Conservation (phyloP, 1,140 invertebrate species). For the Cydia amplana region DNA sequence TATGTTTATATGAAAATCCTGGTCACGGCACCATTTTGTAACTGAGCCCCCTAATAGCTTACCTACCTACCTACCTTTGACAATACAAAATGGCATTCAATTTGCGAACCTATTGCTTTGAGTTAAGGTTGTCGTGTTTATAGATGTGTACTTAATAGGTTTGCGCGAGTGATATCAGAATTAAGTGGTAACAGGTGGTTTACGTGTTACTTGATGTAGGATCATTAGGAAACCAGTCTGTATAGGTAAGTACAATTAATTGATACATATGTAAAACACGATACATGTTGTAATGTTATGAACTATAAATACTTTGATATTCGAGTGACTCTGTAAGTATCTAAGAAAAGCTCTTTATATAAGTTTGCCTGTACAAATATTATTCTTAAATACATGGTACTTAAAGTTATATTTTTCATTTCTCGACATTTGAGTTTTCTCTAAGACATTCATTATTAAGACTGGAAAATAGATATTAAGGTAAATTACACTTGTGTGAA, state of each 20-base stretch:
- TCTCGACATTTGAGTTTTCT: too few relatives aligned
- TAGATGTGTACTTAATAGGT: neutral
- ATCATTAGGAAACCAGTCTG: slow-evolving; percentile 20
- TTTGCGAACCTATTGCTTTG: neutral
- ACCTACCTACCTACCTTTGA: slow-evolving; percentile 23
- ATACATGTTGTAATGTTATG: too few relatives aligned
- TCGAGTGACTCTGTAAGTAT: too few relatives aligned
- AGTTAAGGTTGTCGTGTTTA: neutral
- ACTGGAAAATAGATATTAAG: too few relatives aligned
- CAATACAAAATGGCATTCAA: neutral
- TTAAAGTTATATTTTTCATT: too few relatives aligned
- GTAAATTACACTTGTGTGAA: too few relatives aligned
- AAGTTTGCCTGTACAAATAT: too few relatives aligned
- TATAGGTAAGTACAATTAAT: neutral
- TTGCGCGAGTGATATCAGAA: slow-evolving; percentile 20
- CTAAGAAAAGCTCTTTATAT: too few relatives aligned
- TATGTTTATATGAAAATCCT: neutral
- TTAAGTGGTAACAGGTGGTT: slow-evolving; percentile 30
- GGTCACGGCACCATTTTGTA: slow-evolving; percentile 4
- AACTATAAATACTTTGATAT: too few relatives aligned
- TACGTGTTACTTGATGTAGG: slow-evolving; percentile 15
- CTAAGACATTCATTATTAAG: too few relatives aligned
- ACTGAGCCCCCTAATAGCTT: neutral
- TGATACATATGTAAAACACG: neutral
- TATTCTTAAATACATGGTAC: too few relatives aligned